Evolutionary conservation across 92 coral and sea anemone genomes (phyloP), one percentile per base, ranked within the genome.

Genomic region (Epizoanthus rinbou): DNA sequence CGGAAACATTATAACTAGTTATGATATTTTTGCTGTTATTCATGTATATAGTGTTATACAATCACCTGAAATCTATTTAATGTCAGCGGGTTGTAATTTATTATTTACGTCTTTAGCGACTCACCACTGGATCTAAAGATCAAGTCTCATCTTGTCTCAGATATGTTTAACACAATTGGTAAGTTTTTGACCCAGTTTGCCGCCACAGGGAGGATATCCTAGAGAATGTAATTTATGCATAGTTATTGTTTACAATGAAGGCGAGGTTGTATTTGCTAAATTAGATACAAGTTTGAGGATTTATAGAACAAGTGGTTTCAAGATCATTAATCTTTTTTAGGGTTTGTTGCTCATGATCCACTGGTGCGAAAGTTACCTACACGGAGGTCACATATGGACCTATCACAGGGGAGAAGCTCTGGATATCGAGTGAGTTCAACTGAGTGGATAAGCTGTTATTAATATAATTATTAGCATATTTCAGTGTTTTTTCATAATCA

Each of bases 51-150:
- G 39, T 37, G 9, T 10, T 5, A 9, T 47, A 47, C 14, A 47
- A 10, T 47, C 11, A 8, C 14, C 14, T 47, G 54, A 47, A 47
- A 47, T 47, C 13, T 8, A 47, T 47, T 11, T 47, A 15, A 47
- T 47, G 54, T 47, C 14, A 47, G 43, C 5, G 1, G 54, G 54
- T 7, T 47, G 15, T 47, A 47, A 47, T 8, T 47, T 47, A 10
- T 47, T 47, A 47, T 57, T 73, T 69, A 9, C 28, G 35, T n/a
- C 59, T 57, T 71, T 63, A 96, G 99, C 56, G 99, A 96, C 33
- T 88, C 99, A 17, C 99, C 99, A 3, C 73, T 96, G 91, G 99
- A 96, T 64, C 91, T 96, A 47, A 96, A 96, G 86, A 96, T 96
- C 88, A 96, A 96, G 87, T 96, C 99, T 35, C 97, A 94, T 75